A percentile compares a stretch with the other conserved stretches of the same genome.
phyloP scores from a whole-genome alignment of 1,140 invertebrate genomes.

The Dendrolimus kikuchii region DNA sequence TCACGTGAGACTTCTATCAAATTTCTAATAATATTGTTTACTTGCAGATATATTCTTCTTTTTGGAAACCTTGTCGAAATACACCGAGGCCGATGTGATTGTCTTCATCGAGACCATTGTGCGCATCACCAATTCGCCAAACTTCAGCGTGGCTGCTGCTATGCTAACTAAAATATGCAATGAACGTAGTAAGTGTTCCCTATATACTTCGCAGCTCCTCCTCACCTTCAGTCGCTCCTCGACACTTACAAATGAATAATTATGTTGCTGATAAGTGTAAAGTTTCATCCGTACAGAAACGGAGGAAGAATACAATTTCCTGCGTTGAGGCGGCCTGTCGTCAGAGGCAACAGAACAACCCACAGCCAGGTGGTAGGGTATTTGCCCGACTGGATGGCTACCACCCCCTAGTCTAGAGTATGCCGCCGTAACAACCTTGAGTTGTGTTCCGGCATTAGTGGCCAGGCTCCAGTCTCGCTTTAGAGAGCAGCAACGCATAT shows the following conservation, averaged over 20 bases:
- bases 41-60: slow-evolving; percentile 33
- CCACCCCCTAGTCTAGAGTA: too few species aligned
- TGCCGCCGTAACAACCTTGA: too few species aligned
- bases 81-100: slow-evolving; percentile 17
- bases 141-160: slow-evolving; percentile 16
- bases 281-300: neutral
- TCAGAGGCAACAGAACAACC: too few species aligned
- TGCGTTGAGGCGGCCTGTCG: too few species aligned
- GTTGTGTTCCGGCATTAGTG: too few species aligned
- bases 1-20: too few species aligned
- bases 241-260: too few species aligned
- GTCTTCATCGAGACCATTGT: slow-evolving; percentile 28
- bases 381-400: too few species aligned
- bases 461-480: too few species aligned
- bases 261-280: too few species aligned
- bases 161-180: slow-evolving; percentile 19
- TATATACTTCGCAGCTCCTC: neutral
- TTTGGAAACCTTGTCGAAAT: slow-evolving; percentile 18
- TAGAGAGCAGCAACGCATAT: too few species aligned
- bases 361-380: neutral
- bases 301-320: neutral
- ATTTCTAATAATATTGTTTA: slow-evolving; percentile 4
- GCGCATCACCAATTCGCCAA: slow-evolving; percentile 24
- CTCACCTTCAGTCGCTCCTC: neutral
- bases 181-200: slow-evolving; percentile 12